These are phyloP conservation scores for Thalassarche chlororhynchos DNA, from an alignment of 2,113 vertebrate species.

Conservation along the genomic window DNA sequence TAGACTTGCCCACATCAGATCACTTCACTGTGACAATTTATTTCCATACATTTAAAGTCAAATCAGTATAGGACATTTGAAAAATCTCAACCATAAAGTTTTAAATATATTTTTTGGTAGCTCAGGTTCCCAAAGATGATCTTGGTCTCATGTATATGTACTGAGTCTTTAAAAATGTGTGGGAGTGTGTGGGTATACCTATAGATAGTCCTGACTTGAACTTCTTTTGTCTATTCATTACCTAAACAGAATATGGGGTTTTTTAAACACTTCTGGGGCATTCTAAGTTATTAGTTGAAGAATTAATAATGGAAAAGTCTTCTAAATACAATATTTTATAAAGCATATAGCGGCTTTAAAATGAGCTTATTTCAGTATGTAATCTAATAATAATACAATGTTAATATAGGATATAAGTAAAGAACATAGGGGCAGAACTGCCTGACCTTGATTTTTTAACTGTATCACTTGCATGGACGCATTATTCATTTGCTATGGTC, in stretches of 20 bases:
- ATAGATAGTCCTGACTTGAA: neutral
- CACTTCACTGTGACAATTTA: neutral
- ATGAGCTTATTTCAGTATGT: neutral
- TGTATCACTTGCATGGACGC: slow-evolving; percentile 37
- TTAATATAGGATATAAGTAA: neutral
- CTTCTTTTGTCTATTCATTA: neutral
- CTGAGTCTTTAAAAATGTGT: neutral
- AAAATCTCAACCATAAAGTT: neutral
- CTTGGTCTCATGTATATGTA: neutral
- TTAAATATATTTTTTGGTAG: neutral
- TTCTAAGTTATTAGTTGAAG: neutral
- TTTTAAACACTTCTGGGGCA: neutral
- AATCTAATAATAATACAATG: neutral
- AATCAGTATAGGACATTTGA: neutral
- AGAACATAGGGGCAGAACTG: neutral
- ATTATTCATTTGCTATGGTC: slow-evolving; percentile 62
- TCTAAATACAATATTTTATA: neutral
- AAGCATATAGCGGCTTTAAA: neutral
- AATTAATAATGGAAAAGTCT: neutral
- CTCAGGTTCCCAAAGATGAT: neutral
- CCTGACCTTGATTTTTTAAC: slow-evolving; percentile 51
- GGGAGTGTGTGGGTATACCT: neutral
- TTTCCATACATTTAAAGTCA: neutral
- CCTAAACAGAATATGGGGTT: neutral
- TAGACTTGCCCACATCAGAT: neutral